These are phyloP conservation scores for Hoplostethus atlanticus DNA, from an alignment of 2,797 vertebrate genomes.

Conservation along the genomic window DNA sequence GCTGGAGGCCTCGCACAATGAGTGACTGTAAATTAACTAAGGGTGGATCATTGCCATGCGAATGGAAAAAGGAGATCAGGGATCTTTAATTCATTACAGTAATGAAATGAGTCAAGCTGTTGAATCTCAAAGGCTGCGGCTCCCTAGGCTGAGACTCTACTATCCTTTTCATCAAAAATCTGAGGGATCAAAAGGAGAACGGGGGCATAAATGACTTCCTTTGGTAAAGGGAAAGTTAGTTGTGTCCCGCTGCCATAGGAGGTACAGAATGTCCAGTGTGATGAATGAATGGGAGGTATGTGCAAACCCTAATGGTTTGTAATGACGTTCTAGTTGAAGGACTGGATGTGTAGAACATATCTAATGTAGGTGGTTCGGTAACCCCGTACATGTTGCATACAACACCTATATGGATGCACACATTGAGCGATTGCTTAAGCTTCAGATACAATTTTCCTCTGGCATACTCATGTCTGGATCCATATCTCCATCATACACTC, in stretches of 20 bases:
- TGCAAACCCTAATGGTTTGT: not conserved
- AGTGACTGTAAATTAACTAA: slow-evolving; percentile 71
- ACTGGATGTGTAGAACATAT: not conserved
- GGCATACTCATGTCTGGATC: not conserved
- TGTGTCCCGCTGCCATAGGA: slow-evolving; percentile 47
- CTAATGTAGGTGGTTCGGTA: not conserved
- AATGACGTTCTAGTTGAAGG: not conserved
- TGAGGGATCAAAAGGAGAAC: slow-evolving; percentile 65
- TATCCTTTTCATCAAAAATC: slow-evolving; percentile 72
- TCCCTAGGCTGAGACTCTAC: slow-evolving; percentile 57
- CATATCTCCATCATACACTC: not conserved
- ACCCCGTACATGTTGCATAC: not conserved
- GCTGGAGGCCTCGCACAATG: slow-evolving; percentile 53
- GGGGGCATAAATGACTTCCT: slow-evolving; percentile 61
- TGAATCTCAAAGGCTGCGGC: slow-evolving; percentile 70
- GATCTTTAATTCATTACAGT: slow-evolving; percentile 81
- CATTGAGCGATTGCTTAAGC: not conserved
- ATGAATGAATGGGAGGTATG: slow-evolving; percentile 37
- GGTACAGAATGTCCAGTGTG: slow-evolving; percentile 18
- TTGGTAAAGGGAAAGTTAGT: slow-evolving; percentile 55
- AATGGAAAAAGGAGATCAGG: slow-evolving; percentile 52
- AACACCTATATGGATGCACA: not conserved
- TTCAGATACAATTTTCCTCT: too few relatives aligned
- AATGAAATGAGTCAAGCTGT: slow-evolving; percentile 81
- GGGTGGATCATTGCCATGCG: slow-evolving; percentile 53